Conservation (phyloP, 1,140 invertebrate genomes). For the Leucophenga varia region DNA sequence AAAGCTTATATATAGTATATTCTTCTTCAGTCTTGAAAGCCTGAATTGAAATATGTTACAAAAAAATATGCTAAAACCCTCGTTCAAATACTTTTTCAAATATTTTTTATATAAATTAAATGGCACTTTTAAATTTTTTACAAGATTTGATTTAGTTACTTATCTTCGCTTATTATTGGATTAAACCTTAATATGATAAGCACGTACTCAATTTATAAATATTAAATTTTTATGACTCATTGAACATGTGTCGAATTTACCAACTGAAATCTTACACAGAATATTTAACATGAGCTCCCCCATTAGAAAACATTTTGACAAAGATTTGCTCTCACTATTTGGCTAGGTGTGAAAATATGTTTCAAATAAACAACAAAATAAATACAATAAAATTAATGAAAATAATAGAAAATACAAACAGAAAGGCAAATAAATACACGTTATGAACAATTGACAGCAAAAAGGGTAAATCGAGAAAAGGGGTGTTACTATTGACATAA, state of each 20-base stretch:
- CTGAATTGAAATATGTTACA: no score
- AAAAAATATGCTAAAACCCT: no score
- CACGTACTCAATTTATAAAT: constrained; percentile 13
- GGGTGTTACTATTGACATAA: constrained; percentile 7
- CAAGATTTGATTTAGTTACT: no score
- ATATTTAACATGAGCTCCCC: not conserved
- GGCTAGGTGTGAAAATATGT: constrained; percentile 55
- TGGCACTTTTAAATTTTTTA: no score
- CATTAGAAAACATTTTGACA: no score
- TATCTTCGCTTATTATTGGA: no score
- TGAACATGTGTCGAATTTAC: not conserved
- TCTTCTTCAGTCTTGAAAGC: no score
- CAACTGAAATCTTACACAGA: not conserved
- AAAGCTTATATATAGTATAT: no score
- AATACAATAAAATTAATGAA: constrained; percentile 26
- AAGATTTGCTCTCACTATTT: no score
- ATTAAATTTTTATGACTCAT: constrained; percentile 22
- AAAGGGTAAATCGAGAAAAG: not conserved
- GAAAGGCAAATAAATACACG: constrained; percentile 29
- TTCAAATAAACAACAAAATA: constrained; percentile 30
- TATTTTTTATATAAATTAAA: no score
- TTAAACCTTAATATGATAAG: no score
- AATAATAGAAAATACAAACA: constrained; percentile 34
- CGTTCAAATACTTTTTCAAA: no score
- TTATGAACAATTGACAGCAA: not conserved